A percentile compares a stretch with the other conserved stretches of the same genome.
Evolutionary conservation across 2,888 invertebrate species (phyloP).

Genomic region (Toxonevra muliebris): DNA sequence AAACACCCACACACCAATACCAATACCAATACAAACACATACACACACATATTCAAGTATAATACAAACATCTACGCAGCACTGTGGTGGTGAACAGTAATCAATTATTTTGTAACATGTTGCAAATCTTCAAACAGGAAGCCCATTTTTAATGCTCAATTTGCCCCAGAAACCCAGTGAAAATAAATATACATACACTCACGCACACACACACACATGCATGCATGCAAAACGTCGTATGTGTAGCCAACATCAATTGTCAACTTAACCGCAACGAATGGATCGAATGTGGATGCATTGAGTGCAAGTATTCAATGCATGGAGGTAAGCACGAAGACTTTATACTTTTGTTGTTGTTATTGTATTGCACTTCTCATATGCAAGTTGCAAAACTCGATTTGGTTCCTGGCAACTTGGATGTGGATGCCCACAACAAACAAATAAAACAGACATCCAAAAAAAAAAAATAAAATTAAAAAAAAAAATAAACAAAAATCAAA

Average conservation of each 20-base stretch:
- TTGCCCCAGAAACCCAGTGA: slow-evolving; percentile 48
- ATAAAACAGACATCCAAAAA: no score
- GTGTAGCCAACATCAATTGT: slow-evolving; percentile 39
- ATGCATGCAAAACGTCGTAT: not conserved
- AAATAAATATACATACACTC: slow-evolving; percentile 24
- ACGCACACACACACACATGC: not conserved
- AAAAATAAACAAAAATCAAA: no score
- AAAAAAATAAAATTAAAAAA: no score
- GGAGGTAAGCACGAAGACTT: no score
- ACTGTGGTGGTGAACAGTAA: no score
- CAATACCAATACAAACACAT: not conserved
- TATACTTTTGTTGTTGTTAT: no score
- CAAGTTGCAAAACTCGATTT: slow-evolving; percentile 18
- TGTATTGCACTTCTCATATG: not conserved
- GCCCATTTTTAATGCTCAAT: not conserved
- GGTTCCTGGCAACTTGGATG: not conserved
- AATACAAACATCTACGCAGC: no score
- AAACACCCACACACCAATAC: slow-evolving; percentile 22
- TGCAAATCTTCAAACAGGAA: not conserved
- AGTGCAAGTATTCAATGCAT: no score
- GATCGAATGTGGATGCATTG: not conserved
- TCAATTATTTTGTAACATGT: no score
- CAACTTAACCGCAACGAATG: slow-evolving; percentile 28
- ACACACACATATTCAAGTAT: not conserved
- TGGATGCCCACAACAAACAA: not conserved